Evolutionary conservation across 2,797 vertebrate genomes (phyloP).

Genomic region (Paratrypauchen microcephalus): DNA sequence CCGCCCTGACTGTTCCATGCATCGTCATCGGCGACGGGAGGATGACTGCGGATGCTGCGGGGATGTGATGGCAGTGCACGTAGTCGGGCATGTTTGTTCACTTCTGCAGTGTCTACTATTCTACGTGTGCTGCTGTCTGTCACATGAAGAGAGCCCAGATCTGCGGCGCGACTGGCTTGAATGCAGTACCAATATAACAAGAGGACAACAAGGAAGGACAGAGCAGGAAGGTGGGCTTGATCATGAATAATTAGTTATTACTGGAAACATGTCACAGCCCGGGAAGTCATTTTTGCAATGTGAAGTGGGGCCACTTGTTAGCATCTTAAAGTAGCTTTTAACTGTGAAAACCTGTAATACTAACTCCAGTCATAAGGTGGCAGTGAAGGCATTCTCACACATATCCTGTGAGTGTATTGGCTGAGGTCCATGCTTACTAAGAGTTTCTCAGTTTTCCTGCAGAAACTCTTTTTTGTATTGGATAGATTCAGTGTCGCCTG

Average conservation of each 20-base stretch:
- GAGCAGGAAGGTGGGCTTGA: constrained; percentile 55
- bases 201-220: constrained; percentile 32
- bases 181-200: constrained; percentile 19
- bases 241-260: background rate
- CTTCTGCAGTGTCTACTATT: constrained; percentile 49
- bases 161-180: constrained; percentile 47
- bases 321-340: background rate
- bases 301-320: background rate
- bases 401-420: background rate
- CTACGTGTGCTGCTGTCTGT: constrained; percentile 51
- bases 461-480: background rate
- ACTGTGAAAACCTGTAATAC: background rate
- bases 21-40: constrained; percentile 16
- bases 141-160: constrained; percentile 45
- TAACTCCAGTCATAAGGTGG: constrained; percentile 1
- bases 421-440: background rate
- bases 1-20: constrained; percentile 27
- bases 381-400: background rate
- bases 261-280: background rate
- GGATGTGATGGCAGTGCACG: constrained; percentile 12
- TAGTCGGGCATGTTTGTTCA: constrained; percentile 37
- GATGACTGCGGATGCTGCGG: constrained; percentile 29
- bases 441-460: background rate
- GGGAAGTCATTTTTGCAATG: background rate
- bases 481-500: too few species aligned